A percentile compares a stretch with the other conserved stretches of the same genome.
phyloP scores from a whole-genome alignment of 2,888 invertebrate genomes.

The Acanthopleura granulata region DNA sequence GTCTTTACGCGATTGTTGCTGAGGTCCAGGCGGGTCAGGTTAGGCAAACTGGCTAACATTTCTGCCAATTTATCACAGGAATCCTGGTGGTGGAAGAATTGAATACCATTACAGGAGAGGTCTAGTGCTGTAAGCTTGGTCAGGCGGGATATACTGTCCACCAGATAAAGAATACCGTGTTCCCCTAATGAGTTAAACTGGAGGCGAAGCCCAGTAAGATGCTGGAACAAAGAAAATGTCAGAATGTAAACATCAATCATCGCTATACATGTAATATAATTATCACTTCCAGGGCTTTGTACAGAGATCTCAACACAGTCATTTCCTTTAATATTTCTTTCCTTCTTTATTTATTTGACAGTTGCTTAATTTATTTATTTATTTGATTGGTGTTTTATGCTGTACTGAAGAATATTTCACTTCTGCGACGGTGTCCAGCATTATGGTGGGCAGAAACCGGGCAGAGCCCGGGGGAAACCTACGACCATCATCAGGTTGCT shows the following conservation, averaged over 20 bases:
- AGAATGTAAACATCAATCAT: neutral
- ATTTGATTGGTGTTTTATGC: no score
- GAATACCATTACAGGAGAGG: conserved; percentile 62
- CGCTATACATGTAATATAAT: no score
- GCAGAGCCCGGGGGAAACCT: no score
- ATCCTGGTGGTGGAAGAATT: conserved; percentile 42
- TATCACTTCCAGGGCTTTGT: no score
- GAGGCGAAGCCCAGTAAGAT: conserved; percentile 54
- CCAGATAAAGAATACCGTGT: conserved; percentile 50
- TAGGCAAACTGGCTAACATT: conserved; percentile 41
- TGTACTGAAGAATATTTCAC: no score
- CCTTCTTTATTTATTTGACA: no score
- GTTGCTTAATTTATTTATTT: no score
- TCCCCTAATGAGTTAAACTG: conserved; percentile 61
- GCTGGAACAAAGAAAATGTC: conserved; percentile 40
- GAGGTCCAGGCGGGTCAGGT: conserved; percentile 56
- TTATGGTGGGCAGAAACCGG: no score
- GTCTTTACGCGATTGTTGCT: conserved; percentile 61
- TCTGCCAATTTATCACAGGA: conserved; percentile 41
- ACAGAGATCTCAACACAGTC: no score
- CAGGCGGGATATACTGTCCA: conserved; percentile 48
- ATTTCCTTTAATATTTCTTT: no score
- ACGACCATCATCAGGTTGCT: no score
- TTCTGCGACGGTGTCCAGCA: no score
- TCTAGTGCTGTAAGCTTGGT: conserved; percentile 59